A percentile compares a stretch with the other conserved stretches of the same genome.
Evolutionary conservation across 1,140 invertebrate genomes (phyloP).

Genomic region (Pseudobourletiella spinata): DNA sequence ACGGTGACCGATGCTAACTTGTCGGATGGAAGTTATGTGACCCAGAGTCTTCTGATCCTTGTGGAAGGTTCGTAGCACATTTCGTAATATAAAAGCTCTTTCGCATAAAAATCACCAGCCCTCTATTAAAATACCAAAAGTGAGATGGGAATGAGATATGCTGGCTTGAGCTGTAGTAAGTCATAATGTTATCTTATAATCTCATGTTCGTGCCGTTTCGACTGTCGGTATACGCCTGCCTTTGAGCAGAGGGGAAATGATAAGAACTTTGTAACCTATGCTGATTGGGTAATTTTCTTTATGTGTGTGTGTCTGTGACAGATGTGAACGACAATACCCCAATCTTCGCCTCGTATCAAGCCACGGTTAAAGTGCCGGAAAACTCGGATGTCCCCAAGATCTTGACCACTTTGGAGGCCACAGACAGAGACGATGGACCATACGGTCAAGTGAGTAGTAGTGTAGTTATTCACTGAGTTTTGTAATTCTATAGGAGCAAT

Average conservation of each 20-base stretch:
- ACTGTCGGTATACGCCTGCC: no score
- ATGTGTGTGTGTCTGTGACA: no score
- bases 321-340: constrained; percentile 48
- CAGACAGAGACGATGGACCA: constrained; percentile 77
- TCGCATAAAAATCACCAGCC: no score
- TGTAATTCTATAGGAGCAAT: background rate
- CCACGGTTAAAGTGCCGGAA: constrained; percentile 68
- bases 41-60: constrained; percentile 74
- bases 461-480: background rate
- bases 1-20: constrained; percentile 81
- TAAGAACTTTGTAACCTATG: no score
- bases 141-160: no score
- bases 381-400: constrained; percentile 59
- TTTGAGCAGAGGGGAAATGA: no score
- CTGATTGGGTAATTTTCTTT: no score
- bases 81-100: no score
- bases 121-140: no score
- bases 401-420: constrained; percentile 72
- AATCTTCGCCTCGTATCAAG: constrained; percentile 73
- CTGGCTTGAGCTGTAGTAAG: no score
- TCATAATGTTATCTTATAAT: no score
- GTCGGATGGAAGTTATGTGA: constrained; percentile 78
- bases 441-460: constrained; percentile 67
- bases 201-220: no score
- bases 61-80: constrained; percentile 54